phyloP scores from a whole-genome alignment of 2,113 vertebrate genomes.

The Piprites chloris region DNA sequence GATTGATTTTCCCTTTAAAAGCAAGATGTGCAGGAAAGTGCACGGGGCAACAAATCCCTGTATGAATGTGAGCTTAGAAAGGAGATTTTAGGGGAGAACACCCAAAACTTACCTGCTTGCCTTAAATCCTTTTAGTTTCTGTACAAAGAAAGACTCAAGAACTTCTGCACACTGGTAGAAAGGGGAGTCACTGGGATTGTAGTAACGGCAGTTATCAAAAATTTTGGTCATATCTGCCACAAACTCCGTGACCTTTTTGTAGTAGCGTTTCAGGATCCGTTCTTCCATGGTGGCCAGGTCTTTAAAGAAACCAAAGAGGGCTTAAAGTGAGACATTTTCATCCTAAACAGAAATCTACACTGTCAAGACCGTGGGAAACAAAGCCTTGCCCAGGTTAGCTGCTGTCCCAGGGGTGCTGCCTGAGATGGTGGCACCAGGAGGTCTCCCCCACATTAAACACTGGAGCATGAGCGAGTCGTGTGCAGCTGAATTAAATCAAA shows the following conservation, averaged over 20 bases:
- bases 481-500: not conserved
- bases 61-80: not conserved
- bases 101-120: slow-evolving; percentile 89
- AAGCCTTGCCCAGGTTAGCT: not conserved
- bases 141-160: slow-evolving; percentile 97
- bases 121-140: slow-evolving; percentile 99
- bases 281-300: slow-evolving; percentile 98
- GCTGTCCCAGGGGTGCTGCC: not conserved
- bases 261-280: slow-evolving; percentile 89
- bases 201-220: slow-evolving; percentile 99
- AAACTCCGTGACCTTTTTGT: slow-evolving; percentile 97
- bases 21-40: not conserved
- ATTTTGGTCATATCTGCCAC: slow-evolving; percentile 99
- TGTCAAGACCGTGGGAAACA: not conserved
- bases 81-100: not conserved
- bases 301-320: slow-evolving; percentile 68
- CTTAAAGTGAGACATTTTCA: not conserved
- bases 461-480: rapidly evolving
- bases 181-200: slow-evolving; percentile 97
- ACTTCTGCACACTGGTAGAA: slow-evolving; percentile 98
- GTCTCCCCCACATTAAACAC: not conserved
- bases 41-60: not conserved
- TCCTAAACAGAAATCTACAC: not conserved
- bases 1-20: not conserved
- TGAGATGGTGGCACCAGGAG: not conserved